Percentiles rank a stretch among this genome's conserved stretches.
phyloP scores from a whole-genome alignment of 2,113 vertebrate species.

The Ondatra zibethicus region DNA sequence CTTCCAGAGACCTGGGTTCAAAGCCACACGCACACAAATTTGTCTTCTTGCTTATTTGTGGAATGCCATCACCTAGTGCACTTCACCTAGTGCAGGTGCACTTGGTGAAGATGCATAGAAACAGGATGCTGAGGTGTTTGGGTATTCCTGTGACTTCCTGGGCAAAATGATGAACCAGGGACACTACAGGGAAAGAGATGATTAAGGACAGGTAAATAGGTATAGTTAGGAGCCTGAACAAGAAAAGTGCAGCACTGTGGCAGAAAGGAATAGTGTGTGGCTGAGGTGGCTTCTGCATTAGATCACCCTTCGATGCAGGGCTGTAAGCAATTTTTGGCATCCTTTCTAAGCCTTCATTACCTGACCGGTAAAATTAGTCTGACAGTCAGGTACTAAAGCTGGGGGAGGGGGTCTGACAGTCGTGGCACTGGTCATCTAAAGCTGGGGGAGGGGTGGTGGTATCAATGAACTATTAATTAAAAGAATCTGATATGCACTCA shows the following conservation, averaged over 20 bases:
- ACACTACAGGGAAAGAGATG: background rate
- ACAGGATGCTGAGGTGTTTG: background rate
- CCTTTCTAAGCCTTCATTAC: background rate
- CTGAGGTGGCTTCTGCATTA: background rate
- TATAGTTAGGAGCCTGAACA: background rate
- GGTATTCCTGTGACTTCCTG: background rate
- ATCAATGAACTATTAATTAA: background rate
- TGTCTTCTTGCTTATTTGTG: background rate
- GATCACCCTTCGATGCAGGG: background rate
- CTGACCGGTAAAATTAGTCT: background rate
- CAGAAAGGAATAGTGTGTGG: background rate
- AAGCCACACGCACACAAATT: background rate
- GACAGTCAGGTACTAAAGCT: background rate
- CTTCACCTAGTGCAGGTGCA: too few species aligned
- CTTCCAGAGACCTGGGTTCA: too few species aligned
- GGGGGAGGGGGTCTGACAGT: background rate
- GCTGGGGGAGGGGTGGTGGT: background rate
- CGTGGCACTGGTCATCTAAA: background rate
- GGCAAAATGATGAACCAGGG: background rate
- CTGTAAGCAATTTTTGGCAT: background rate
- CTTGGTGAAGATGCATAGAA: background rate
- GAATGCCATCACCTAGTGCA: background rate
- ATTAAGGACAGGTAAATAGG: background rate
- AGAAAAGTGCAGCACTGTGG: background rate
- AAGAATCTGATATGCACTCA: background rate